Evolutionary conservation across 2,888 invertebrate species (phyloP).

Genomic region (Tinea trinotella): DNA sequence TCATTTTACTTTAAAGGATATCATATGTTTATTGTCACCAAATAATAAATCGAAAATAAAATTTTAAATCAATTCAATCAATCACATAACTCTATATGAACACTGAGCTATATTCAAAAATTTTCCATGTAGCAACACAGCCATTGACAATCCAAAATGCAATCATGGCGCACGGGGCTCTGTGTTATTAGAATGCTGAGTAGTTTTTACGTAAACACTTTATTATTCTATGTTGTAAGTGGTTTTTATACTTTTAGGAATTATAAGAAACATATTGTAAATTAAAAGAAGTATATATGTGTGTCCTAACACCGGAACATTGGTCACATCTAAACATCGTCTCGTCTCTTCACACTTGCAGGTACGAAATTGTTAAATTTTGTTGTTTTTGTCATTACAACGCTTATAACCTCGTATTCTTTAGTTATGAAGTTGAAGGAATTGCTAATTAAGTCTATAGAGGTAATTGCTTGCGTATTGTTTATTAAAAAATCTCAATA

Average conservation of each 20-base stretch:
- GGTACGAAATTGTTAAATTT: slow-evolving; percentile 66
- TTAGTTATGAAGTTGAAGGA: slow-evolving; percentile 20
- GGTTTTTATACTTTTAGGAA: slow-evolving; percentile 59
- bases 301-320: slow-evolving; percentile 56
- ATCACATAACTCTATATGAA: too few species aligned
- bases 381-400: slow-evolving; percentile 57
- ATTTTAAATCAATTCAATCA: too few species aligned
- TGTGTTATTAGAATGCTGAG: slow-evolving; percentile 73
- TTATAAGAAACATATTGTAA: slow-evolving; percentile 50
- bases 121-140: slow-evolving; percentile 42
- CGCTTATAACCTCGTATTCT: slow-evolving; percentile 38
- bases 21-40: too few species aligned
- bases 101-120: neutral
- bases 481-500: slow-evolving; percentile 41
- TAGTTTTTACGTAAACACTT: slow-evolving; percentile 74
- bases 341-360: slow-evolving; percentile 70
- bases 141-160: slow-evolving; percentile 74
- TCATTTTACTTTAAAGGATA: too few species aligned
- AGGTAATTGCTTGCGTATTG: slow-evolving; percentile 26
- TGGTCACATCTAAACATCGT: slow-evolving; percentile 63
- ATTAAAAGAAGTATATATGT: slow-evolving; percentile 65
- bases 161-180: slow-evolving; percentile 73
- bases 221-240: slow-evolving; percentile 60
- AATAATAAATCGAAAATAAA: too few species aligned
- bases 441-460: slow-evolving; percentile 8